These are phyloP conservation scores for Ceryle rudis DNA, from an alignment of 2,797 vertebrate genomes.

Conservation along the genomic window DNA sequence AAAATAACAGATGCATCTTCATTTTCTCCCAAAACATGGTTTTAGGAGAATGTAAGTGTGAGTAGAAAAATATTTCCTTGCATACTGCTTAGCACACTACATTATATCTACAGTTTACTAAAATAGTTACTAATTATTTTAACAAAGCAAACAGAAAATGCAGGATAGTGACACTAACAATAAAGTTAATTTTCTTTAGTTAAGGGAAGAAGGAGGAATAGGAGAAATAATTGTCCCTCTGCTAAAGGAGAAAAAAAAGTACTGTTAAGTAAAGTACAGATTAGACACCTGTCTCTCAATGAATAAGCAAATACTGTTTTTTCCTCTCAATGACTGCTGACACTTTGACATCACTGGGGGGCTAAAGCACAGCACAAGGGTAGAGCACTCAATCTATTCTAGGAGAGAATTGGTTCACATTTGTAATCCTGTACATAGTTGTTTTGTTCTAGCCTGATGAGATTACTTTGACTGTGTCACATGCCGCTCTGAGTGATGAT, in stretches of 20 bases:
- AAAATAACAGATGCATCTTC: not conserved
- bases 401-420: not conserved
- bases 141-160: not conserved
- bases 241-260: not conserved
- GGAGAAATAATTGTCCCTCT: not conserved
- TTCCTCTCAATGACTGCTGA: conserved; percentile 1
- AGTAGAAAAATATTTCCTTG: not conserved
- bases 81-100: not conserved
- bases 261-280: not conserved
- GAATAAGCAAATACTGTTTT: not conserved
- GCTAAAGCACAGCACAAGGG: not conserved
- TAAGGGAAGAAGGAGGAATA: not conserved
- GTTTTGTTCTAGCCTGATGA: not conserved
- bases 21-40: not conserved
- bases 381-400: not conserved
- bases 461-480: not conserved
- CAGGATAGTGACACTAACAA: not conserved
- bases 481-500: not conserved
- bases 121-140: not conserved
- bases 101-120: not conserved
- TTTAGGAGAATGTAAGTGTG: not conserved
- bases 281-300: conserved; percentile 13
- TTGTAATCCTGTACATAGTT: not conserved
- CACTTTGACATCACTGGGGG: not conserved
- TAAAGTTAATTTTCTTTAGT: not conserved